phyloP scores from a whole-genome alignment of 2,113 vertebrate genomes.

The Mustelus asterias region DNA sequence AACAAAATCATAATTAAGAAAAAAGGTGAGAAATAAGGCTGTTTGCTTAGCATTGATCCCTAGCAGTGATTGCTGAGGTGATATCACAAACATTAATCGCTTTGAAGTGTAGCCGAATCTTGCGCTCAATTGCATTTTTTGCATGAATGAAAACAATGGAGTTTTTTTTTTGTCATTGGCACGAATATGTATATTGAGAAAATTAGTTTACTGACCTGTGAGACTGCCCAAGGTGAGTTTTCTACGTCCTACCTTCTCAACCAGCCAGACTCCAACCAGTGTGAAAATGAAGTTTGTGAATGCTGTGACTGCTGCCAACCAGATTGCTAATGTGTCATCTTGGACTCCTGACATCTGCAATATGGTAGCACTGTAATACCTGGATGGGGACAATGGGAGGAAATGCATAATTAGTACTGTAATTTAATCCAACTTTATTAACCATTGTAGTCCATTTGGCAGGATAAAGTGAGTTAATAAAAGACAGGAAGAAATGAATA shows the following conservation, averaged over 20 bases:
- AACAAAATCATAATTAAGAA: not conserved
- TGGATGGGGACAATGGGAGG: conserved; percentile 43
- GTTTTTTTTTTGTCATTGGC: not conserved
- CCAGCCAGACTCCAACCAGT: conserved; percentile 89
- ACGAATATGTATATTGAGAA: not conserved
- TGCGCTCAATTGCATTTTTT: not conserved
- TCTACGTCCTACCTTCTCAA: conserved; percentile 85
- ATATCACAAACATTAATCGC: not conserved
- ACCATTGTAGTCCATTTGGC: not conserved
- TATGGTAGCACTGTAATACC: conserved; percentile 98
- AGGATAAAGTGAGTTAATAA: not conserved
- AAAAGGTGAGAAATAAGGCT: no score
- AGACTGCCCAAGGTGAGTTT: conserved; percentile 85
- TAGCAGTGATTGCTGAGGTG: not conserved
- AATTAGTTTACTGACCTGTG: conserved; percentile 60
- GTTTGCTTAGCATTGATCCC: not conserved
- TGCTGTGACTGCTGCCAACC: conserved; percentile 82
- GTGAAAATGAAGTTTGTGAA: conserved; percentile 96
- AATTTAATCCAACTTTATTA: not conserved
- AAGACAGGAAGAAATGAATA: not conserved
- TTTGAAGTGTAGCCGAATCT: not conserved
- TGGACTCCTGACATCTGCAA: conserved; percentile 96
- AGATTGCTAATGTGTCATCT: conserved; percentile 85
- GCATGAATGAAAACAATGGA: not conserved
- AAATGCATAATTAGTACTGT: conserved; percentile 9